Conservation (phyloP, 2,797 vertebrate genomes). For the Anas georgica region DNA sequence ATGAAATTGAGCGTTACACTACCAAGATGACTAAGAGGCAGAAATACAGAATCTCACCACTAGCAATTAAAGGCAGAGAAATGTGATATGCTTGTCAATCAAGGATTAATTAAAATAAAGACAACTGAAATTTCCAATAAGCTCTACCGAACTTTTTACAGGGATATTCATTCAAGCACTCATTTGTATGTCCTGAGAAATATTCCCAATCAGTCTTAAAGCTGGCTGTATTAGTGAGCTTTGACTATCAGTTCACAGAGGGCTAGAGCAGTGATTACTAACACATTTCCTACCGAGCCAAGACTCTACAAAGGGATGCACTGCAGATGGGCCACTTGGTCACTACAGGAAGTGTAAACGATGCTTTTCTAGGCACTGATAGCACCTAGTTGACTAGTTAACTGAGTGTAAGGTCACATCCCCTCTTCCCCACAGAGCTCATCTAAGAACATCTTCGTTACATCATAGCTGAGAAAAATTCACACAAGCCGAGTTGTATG, state of each 20-base stretch:
- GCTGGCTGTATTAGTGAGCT: constrained; percentile 45
- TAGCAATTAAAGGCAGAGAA: constrained; percentile 66
- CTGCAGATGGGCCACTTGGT: constrained; percentile 39
- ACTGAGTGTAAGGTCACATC: constrained; percentile 58
- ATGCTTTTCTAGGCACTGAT: constrained; percentile 45
- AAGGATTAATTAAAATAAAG: constrained; percentile 39
- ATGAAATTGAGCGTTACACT: constrained; percentile 15
- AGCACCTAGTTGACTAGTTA: constrained; percentile 33
- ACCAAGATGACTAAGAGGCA: constrained; percentile 59
- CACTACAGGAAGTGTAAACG: constrained; percentile 9
- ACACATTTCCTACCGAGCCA: constrained; percentile 32
- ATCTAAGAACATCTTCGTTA: constrained; percentile 62
- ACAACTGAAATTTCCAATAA: constrained; percentile 51
- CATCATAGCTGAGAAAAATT: constrained; percentile 69
- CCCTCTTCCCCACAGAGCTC: constrained; percentile 73
- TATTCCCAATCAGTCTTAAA: constrained; percentile 21
- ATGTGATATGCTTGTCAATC: constrained; percentile 53
- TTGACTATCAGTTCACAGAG: not conserved
- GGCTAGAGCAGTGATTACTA: constrained; percentile 38
- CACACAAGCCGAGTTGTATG: constrained; percentile 72
- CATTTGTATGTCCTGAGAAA: constrained; percentile 53
- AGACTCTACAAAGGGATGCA: constrained; percentile 58
- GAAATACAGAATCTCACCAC: constrained; percentile 55
- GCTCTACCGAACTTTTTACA: constrained; percentile 46
- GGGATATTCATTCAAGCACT: constrained; percentile 53